phyloP scores from a whole-genome alignment of 2,113 vertebrate genomes.

The Caranx melampygus region DNA sequence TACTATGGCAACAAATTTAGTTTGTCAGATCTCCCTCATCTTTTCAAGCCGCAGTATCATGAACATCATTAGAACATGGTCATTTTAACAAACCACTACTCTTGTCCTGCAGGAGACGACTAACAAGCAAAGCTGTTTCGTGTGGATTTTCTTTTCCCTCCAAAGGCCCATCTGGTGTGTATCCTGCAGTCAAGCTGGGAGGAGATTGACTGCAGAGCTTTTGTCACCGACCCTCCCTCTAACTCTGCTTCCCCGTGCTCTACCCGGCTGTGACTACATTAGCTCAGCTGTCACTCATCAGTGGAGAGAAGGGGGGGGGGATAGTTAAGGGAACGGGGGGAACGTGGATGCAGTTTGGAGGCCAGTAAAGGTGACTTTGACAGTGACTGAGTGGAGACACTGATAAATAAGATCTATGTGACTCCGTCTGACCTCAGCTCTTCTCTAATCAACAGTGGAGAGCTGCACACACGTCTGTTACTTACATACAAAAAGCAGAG shows the following conservation, averaged over 20 bases:
- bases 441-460: conserved; percentile 57
- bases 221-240: conserved; percentile 54
- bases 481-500: conserved; percentile 11
- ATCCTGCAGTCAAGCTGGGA: conserved; percentile 71
- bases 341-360: conserved; percentile 45
- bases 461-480: conserved; percentile 49
- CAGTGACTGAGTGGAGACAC: conserved; percentile 56
- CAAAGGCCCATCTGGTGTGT: conserved; percentile 69
- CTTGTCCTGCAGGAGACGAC: conserved; percentile 23
- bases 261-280: conserved; percentile 73
- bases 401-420: conserved; percentile 69
- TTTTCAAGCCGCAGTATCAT: not conserved
- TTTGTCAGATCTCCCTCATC: not conserved
- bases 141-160: conserved; percentile 40
- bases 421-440: conserved; percentile 53
- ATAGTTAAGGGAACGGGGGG: conserved; percentile 13
- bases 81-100: not conserved
- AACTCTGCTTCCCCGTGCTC: conserved; percentile 38
- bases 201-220: conserved; percentile 65
- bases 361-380: conserved; percentile 75
- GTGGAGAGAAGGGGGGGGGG: not conserved
- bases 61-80: not conserved
- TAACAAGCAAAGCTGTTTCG: conserved; percentile 36
- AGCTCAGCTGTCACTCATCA: conserved; percentile 72
- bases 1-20: too few relatives aligned